Percentiles rank a stretch among this genome's conserved stretches.
Evolutionary conservation across 2,888 invertebrate genomes (phyloP).

Genomic region (Pteria penguin): DNA sequence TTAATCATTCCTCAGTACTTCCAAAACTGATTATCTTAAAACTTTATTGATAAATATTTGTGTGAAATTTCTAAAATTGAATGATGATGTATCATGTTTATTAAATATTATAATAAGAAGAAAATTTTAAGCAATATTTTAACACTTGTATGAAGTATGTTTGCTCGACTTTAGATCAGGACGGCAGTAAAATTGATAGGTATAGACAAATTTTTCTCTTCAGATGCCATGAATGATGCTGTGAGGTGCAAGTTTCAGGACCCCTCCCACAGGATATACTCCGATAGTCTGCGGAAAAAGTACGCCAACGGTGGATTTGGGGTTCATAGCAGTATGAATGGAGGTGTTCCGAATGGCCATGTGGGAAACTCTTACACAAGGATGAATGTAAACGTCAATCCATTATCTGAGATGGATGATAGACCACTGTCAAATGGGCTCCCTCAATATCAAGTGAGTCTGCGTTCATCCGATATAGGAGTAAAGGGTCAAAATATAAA

Average conservation of each 20-base stretch:
- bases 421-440: not conserved
- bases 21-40: not conserved
- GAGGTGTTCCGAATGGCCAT: conserved; percentile 65
- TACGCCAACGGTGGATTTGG: conserved; percentile 64
- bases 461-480: too few species aligned
- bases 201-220: conserved; percentile 2
- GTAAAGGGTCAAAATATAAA: too few species aligned
- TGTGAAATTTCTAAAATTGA: not conserved
- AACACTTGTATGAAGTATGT: too few species aligned
- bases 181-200: too few species aligned
- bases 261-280: conserved; percentile 65
- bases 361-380: conserved; percentile 62
- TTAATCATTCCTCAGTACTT: too few species aligned
- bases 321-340: conserved; percentile 63
- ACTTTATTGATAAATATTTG: not conserved
- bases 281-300: conserved; percentile 67
- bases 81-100: too few species aligned
- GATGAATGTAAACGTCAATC: conserved; percentile 70
- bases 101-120: too few species aligned
- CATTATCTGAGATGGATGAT: conserved; percentile 60
- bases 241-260: conserved; percentile 67
- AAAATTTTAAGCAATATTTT: too few species aligned
- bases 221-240: conserved; percentile 65
- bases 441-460: conserved; percentile 14
- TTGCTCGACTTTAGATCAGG: too few species aligned